phyloP scores from a whole-genome alignment of 2,797 vertebrate species.

The Acrossocheilus fasciatus region DNA sequence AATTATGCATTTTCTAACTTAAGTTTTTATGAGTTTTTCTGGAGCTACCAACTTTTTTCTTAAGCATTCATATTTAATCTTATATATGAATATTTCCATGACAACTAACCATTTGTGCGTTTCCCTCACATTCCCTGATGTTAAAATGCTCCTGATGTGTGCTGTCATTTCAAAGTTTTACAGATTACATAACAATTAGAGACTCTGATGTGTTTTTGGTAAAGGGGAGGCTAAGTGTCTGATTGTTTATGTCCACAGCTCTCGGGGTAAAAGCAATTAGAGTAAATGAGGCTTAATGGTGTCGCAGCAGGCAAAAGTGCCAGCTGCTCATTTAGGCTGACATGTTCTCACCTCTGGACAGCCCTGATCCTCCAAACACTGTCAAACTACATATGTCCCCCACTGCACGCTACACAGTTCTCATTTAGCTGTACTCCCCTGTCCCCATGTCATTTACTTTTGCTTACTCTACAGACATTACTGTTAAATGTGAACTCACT shows the following conservation, averaged over 20 bases:
- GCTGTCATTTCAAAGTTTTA: background rate
- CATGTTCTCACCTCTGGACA: constrained; percentile 58
- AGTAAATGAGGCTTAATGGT: constrained; percentile 61
- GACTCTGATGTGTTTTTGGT: background rate
- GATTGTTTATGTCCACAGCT: constrained; percentile 46
- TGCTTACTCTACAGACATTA: background rate
- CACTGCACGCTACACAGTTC: background rate
- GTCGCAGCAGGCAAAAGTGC: constrained; percentile 50
- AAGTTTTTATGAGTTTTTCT: no score
- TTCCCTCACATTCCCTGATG: background rate
- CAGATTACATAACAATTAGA: background rate
- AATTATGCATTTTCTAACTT: no score
- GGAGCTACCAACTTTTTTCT: background rate
- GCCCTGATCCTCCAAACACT: constrained; percentile 41
- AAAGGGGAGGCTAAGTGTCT: constrained; percentile 17
- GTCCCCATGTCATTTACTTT: background rate
- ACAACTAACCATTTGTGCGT: background rate
- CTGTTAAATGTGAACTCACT: constrained; percentile 2
- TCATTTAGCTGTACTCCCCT: constrained; percentile 1
- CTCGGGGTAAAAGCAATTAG: constrained; percentile 60
- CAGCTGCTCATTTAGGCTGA: constrained; percentile 56
- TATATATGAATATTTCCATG: background rate
- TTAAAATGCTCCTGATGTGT: background rate
- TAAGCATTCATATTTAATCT: background rate
- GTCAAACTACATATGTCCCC: constrained; percentile 35